These are phyloP conservation scores for Stichopus chloronotus DNA, from an alignment of 35 echinoderm and acorn worm genomes.

Conservation along the genomic window DNA sequence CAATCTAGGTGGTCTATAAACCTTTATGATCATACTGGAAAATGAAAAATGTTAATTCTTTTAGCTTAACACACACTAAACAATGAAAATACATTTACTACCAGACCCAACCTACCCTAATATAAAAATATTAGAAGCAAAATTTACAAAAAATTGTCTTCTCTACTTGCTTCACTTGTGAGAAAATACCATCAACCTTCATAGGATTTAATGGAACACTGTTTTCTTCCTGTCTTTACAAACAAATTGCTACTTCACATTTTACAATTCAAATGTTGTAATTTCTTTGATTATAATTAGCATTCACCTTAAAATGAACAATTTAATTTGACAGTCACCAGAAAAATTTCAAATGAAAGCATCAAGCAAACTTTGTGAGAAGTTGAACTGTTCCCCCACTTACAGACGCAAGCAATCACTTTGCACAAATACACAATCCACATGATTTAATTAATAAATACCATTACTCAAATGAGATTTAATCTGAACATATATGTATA, in stretches of 20 bases:
- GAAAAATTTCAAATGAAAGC: no score
- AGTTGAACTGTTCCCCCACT: no score
- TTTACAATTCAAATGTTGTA: background rate
- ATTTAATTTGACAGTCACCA: no score
- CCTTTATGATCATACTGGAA: background rate
- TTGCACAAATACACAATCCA: no score
- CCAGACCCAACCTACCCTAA: conserved; percentile 12
- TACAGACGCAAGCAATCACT: no score
- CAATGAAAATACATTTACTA: background rate
- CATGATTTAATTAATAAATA: no score
- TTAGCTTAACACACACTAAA: conserved; percentile 20
- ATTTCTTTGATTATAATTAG: no score
- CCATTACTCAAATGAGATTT: no score
- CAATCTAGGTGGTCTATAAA: background rate
- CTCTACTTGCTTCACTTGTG: background rate
- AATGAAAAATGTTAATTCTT: conserved; percentile 10
- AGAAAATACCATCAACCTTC: background rate
- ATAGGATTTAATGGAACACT: background rate
- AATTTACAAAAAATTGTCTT: conserved; percentile 7
- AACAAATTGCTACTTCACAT: background rate
- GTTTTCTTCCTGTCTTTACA: background rate
- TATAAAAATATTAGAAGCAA: conserved; percentile 27
- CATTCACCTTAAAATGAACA: no score
- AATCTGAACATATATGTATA: no score
- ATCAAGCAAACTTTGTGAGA: no score